Evolutionary conservation across 2,113 vertebrate genomes (phyloP).

Genomic region (Xenus cinereus): DNA sequence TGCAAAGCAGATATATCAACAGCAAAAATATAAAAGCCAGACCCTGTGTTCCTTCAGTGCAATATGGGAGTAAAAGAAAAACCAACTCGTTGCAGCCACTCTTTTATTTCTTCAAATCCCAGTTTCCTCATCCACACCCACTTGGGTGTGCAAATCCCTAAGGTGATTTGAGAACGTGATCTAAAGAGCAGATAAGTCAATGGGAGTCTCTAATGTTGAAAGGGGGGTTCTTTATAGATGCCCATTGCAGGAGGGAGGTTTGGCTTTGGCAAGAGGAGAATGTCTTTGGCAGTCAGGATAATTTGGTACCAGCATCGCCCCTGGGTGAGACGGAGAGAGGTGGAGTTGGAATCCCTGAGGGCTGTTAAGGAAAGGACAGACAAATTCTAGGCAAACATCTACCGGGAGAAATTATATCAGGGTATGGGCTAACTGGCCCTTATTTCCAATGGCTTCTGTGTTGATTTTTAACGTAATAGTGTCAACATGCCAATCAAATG

Average conservation of each 20-base stretch:
- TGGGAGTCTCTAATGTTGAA: background rate
- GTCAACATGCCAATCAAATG: background rate
- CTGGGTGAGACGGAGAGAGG: background rate
- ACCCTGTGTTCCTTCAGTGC: background rate
- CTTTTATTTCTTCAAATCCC: background rate
- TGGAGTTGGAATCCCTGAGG: background rate
- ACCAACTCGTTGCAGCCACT: background rate
- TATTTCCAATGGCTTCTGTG: background rate
- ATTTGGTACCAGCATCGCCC: background rate
- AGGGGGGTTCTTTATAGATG: background rate
- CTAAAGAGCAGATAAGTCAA: background rate
- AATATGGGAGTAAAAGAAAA: rapidly evolving
- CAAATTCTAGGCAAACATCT: background rate
- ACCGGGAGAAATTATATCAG: background rate
- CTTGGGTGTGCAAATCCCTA: background rate
- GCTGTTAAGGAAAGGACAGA: background rate
- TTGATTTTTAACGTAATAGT: background rate
- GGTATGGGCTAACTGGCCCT: background rate
- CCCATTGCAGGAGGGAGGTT: background rate
- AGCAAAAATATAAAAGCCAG: background rate
- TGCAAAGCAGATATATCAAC: conserved; percentile 1
- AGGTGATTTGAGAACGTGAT: background rate
- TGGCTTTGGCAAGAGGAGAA: background rate
- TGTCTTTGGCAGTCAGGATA: background rate
- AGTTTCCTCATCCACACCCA: background rate